These are phyloP conservation scores for Macaria notata DNA, from an alignment of 2,888 invertebrate genomes.

Conservation along the genomic window DNA sequence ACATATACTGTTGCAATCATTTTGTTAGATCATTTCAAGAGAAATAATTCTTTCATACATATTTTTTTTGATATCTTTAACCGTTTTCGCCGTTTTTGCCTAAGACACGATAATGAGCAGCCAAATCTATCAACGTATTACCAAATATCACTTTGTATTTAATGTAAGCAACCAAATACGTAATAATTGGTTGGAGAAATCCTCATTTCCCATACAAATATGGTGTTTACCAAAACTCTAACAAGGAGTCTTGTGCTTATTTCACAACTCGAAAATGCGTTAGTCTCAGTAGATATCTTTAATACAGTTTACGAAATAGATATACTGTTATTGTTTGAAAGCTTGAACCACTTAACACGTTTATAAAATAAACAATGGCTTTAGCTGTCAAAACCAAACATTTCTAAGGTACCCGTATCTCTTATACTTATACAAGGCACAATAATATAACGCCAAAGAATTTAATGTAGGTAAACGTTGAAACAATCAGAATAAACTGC, in stretches of 20 bases:
- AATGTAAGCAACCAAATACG: too few species aligned
- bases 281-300: constrained; percentile 2
- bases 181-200: too few species aligned
- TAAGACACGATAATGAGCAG: too few species aligned
- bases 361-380: neutral
- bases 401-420: neutral
- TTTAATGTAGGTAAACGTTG: neutral
- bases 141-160: too few species aligned
- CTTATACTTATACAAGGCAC: too few species aligned
- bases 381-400: neutral
- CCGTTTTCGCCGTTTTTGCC: too few species aligned
- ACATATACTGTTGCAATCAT: too few species aligned
- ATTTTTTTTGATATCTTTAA: too few species aligned
- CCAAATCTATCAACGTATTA: too few species aligned
- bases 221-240: constrained; percentile 1
- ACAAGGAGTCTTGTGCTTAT: constrained; percentile 2
- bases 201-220: neutral
- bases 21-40: too few species aligned
- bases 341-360: constrained; percentile 1
- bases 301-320: constrained; percentile 10
- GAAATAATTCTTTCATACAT: too few species aligned
- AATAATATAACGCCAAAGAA: too few species aligned
- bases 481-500: constrained; percentile 2
- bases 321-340: constrained; percentile 5
- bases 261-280: constrained; percentile 5